These are phyloP conservation scores for Calephelis nemesis DNA, from an alignment of 1,140 invertebrate genomes.

Conservation along the genomic window DNA sequence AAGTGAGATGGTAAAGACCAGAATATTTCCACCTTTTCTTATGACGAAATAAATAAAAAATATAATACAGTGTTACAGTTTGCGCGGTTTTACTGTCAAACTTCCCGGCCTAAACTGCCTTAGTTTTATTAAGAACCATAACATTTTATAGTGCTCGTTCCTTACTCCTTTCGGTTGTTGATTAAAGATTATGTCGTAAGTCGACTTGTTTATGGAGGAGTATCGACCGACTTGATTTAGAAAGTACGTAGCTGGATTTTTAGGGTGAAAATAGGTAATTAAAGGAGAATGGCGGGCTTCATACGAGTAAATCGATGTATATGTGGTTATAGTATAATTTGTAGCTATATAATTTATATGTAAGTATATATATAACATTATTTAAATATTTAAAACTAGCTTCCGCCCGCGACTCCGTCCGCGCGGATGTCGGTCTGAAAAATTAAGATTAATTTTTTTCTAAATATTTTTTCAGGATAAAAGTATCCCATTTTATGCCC, in stretches of 20 bases:
- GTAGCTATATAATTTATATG: too few relatives aligned
- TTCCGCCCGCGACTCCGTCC: too few relatives aligned
- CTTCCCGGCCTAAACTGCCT: constrained; percentile 8
- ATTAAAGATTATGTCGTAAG: constrained; percentile 5
- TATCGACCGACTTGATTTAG: neutral
- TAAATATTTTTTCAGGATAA: too few relatives aligned
- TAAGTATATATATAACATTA: too few relatives aligned
- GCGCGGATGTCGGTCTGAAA: too few relatives aligned
- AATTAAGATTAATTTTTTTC: too few relatives aligned
- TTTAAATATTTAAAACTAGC: too few relatives aligned
- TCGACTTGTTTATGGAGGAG: neutral
- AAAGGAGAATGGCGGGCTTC: too few relatives aligned
- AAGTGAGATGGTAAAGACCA: neutral
- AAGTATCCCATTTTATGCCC: too few relatives aligned
- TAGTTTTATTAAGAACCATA: constrained; percentile 16
- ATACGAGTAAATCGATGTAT: too few relatives aligned
- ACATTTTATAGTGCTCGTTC: neutral
- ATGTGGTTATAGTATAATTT: too few relatives aligned
- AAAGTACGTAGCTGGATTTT: neutral
- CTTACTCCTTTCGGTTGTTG: constrained; percentile 8
- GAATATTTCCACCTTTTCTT: neutral
- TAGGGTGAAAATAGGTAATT: neutral
- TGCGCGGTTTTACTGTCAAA: constrained; percentile 8
- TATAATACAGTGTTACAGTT: neutral
- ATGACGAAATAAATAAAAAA: constrained; percentile 7